These are phyloP conservation scores for Oasisia sp. DNA, from an alignment of 2,888 invertebrate genomes.

Conservation along the genomic window DNA sequence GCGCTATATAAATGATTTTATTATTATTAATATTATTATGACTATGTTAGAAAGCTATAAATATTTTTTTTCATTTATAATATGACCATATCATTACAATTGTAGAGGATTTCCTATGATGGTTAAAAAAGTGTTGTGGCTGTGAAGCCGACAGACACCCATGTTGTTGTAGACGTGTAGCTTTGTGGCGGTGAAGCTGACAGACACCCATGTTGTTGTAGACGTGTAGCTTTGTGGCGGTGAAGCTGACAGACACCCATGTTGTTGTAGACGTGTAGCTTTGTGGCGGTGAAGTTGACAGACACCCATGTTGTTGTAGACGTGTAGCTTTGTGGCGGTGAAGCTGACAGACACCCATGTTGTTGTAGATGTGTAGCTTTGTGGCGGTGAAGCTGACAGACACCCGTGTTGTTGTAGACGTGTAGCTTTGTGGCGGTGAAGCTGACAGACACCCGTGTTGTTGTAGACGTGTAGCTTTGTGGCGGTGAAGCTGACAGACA, in stretches of 20 bases:
- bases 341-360: neutral
- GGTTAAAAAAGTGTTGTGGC: neutral
- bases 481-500: neutral
- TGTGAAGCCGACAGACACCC: neutral
- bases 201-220: neutral
- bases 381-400: neutral
- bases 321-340: neutral
- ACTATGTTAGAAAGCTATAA: too few species aligned
- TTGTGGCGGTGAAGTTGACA: neutral
- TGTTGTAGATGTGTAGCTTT: neutral
- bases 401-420: neutral
- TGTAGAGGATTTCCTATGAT: too few species aligned
- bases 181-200: neutral
- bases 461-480: neutral
- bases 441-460: neutral
- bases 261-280: neutral
- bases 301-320: neutral
- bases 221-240: neutral
- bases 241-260: neutral
- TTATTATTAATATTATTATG: too few species aligned
- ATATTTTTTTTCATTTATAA: too few species aligned
- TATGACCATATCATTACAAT: too few species aligned
- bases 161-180: constrained; percentile 5
- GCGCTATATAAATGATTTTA: too few species aligned
- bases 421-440: neutral